phyloP scores from a whole-genome alignment of 2,888 invertebrate genomes.

The Nesidiocoris tenuis region DNA sequence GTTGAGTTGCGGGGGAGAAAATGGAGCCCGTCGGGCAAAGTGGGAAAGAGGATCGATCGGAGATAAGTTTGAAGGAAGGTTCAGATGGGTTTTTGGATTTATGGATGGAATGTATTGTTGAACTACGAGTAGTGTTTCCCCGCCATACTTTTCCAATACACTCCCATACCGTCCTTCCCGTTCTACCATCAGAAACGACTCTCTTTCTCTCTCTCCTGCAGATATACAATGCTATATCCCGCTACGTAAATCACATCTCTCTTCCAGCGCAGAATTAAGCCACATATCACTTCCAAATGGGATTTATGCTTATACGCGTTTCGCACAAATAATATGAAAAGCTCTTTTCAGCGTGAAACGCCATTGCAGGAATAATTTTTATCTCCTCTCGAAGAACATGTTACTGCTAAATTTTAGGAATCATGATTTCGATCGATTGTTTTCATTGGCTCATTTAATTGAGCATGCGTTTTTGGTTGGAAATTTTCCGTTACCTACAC shows the following conservation, averaged over 20 bases:
- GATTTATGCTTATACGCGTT: constrained; percentile 40
- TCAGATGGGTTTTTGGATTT: constrained; percentile 44
- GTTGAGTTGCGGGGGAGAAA: constrained; percentile 32
- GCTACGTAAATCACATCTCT: constrained; percentile 43
- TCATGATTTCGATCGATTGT: too few species aligned
- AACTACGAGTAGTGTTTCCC: constrained; percentile 29
- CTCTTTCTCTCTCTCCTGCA: neutral
- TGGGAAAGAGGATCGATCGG: constrained; percentile 34
- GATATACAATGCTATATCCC: constrained; percentile 41
- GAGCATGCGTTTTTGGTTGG: too few species aligned
- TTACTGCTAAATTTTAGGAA: too few species aligned
- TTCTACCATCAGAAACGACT: constrained; percentile 10
- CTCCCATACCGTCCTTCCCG: neutral
- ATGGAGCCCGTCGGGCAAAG: neutral
- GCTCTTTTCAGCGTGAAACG: constrained; percentile 4
- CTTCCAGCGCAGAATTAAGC: constrained; percentile 40
- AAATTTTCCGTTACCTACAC: too few species aligned
- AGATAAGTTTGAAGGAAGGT: constrained; percentile 42
- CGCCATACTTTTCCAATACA: neutral
- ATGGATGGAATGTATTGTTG: constrained; percentile 44
- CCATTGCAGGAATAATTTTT: neutral
- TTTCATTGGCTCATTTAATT: too few species aligned
- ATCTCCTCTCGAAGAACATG: too few species aligned
- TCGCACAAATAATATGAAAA: constrained; percentile 36
- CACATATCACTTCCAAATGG: constrained; percentile 42